Percentiles rank a stretch among this genome's conserved stretches.
These are phyloP conservation scores for Trypoxylus dichotomus DNA, from an alignment of 1,140 invertebrate species.

Conservation along the genomic window DNA sequence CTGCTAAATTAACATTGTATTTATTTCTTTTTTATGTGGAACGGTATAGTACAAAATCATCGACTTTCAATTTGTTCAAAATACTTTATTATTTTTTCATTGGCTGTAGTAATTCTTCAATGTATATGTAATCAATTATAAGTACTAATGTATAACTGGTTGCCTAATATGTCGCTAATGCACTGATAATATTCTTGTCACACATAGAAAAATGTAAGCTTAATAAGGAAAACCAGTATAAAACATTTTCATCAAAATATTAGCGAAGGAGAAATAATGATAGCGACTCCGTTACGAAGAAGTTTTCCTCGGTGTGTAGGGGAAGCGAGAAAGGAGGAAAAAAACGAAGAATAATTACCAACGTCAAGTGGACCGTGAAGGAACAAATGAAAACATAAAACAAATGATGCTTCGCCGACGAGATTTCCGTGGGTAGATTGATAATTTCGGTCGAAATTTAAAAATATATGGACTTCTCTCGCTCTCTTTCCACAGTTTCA, in stretches of 20 bases:
- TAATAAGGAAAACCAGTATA: constrained; percentile 38
- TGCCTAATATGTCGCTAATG: no score
- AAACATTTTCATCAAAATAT: not conserved
- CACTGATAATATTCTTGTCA: no score
- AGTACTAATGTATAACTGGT: no score
- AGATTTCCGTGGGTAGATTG: constrained; percentile 44
- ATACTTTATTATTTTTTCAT: no score
- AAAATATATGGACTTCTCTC: constrained; percentile 41
- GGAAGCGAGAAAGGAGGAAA: constrained; percentile 34
- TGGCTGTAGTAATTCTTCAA: no score
- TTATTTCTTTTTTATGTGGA: no score
- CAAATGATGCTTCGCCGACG: constrained; percentile 46
- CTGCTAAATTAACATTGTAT: no score
- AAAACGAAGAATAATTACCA: constrained; percentile 51
- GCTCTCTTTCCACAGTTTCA: not conserved
- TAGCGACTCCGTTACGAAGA: not conserved
- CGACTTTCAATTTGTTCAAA: no score
- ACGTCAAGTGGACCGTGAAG: constrained; percentile 48
- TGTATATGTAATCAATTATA: no score
- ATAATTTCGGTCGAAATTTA: constrained; percentile 47
- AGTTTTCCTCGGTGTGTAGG: constrained; percentile 1
- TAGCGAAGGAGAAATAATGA: not conserved
- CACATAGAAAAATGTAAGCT: no score
- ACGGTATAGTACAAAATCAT: no score
- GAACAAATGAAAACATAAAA: constrained; percentile 52